These are phyloP conservation scores for Enoplosus armatus DNA, from an alignment of 2,797 vertebrate genomes.

Conservation along the genomic window DNA sequence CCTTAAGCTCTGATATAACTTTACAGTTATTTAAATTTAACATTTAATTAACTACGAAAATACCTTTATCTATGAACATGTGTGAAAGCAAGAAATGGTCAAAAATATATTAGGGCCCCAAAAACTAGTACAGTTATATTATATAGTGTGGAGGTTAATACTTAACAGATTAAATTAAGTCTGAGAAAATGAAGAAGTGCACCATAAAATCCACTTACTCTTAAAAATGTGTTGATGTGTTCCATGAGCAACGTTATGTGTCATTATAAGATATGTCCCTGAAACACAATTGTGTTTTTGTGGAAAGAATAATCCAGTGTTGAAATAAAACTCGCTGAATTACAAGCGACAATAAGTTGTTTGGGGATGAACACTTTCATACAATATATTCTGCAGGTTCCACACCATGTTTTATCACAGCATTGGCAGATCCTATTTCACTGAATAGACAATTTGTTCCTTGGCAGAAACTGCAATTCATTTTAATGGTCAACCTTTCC, in stretches of 20 bases:
- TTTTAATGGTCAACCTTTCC: conserved; percentile 49
- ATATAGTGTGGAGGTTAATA: too few species aligned
- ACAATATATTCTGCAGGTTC: neutral
- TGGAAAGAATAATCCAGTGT: neutral
- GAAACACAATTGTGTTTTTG: neutral
- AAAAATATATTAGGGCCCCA: neutral
- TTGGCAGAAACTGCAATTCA: conserved; percentile 25
- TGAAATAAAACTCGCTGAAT: neutral
- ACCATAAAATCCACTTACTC: neutral
- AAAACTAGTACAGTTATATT: neutral
- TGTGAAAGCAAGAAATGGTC: neutral
- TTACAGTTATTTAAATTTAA: too few species aligned
- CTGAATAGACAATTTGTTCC: conserved; percentile 35
- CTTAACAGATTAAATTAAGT: neutral
- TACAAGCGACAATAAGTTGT: neutral
- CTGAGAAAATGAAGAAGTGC: neutral
- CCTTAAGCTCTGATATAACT: neutral
- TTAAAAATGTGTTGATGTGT: neutral
- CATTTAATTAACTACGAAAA: neutral
- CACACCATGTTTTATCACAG: neutral
- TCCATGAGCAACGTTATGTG: neutral
- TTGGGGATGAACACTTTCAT: neutral
- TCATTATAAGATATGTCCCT: neutral
- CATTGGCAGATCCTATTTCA: conserved; percentile 15
- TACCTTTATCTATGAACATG: too few species aligned